Conservation (phyloP, 2,888 invertebrate genomes). For the Linyphia triangularis region DNA sequence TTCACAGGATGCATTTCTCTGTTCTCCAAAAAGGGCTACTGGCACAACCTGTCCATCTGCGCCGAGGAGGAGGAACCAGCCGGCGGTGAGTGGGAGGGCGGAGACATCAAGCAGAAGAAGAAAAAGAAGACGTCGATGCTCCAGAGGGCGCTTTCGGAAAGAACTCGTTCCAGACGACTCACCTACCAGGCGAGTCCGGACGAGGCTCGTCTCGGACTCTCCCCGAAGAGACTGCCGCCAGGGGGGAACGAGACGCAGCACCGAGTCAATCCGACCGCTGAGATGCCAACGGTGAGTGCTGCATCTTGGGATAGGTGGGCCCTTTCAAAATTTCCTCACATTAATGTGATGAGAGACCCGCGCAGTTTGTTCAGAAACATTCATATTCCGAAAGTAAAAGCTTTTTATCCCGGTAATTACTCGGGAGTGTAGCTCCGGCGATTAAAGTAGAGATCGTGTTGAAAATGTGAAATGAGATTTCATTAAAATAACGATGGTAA, state of each 20-base stretch:
- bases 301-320: no score
- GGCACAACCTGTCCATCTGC: constrained; percentile 72
- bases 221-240: constrained; percentile 6
- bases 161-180: constrained; percentile 50
- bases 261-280: not conserved
- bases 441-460: no score
- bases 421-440: no score
- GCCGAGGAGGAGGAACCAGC: constrained; percentile 61
- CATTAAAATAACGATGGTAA: no score
- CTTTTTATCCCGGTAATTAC: no score
- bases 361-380: no score
- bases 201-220: not conserved
- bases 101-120: constrained; percentile 16
- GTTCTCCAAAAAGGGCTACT: constrained; percentile 56
- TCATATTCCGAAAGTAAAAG: no score
- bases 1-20: no score
- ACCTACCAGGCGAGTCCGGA: constrained; percentile 40
- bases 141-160: constrained; percentile 72
- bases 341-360: no score
- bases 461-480: no score
- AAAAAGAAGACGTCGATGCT: constrained; percentile 73
- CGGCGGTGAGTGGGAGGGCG: not conserved
- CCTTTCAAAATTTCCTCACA: no score
- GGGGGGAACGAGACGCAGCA: not conserved
- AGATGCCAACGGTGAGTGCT: not conserved